Evolutionary conservation across 2,113 vertebrate species (phyloP), one percentile per base, ranked within the genome.

Genomic region (Alexandromys fortis): DNA sequence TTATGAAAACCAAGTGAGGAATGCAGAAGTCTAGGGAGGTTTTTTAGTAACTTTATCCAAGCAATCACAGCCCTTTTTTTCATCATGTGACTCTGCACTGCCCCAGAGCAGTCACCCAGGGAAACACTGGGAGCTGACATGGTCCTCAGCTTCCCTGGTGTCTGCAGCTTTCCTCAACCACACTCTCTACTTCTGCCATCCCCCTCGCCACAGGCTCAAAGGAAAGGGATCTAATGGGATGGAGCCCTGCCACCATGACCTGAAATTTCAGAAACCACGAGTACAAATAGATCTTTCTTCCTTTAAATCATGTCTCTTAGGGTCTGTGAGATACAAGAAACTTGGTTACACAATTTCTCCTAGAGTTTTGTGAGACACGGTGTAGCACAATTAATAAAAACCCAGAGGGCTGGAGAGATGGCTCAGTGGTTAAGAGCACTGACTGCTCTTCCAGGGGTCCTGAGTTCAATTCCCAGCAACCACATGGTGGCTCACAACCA

Each of bases 31-130:
- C 89, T 82, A 73, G 96, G 94, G 90, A 96, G 63, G 77, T 68
- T 97, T 65, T 78, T 0, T 0, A 82, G 45, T 91, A 63, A 63
- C 0, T 61, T 72, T 82, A 94, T 72, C 38, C 28, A 91, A 95
- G 95, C 95, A 97, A 96, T 95, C 95, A 86, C 55, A 93, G 86
- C 87, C 33, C 92, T 93, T 96, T 55, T 96, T 3, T 73, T n/a
- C 7, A 42, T 38, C 72, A 38, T 38, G n/a, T 24, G n/a, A 73
- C n/a, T 22, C n/a, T 38, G 38, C 22, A n/a, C 68, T 42, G n/a
- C 38, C 11, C 22, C 72, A 11, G n/a, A 24, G 70, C 35, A 72
- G 70, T 21, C 19, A 10, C 70, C 70, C 1, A 38, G 72, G 10
- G n/a, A 73, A 38, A 5, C 9, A 4, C n/a, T 73, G n/a, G n/a